Base-by-base conservation (phyloP, 2,113 vertebrate genomes). In the Todiramphus saurophagus region DNA sequence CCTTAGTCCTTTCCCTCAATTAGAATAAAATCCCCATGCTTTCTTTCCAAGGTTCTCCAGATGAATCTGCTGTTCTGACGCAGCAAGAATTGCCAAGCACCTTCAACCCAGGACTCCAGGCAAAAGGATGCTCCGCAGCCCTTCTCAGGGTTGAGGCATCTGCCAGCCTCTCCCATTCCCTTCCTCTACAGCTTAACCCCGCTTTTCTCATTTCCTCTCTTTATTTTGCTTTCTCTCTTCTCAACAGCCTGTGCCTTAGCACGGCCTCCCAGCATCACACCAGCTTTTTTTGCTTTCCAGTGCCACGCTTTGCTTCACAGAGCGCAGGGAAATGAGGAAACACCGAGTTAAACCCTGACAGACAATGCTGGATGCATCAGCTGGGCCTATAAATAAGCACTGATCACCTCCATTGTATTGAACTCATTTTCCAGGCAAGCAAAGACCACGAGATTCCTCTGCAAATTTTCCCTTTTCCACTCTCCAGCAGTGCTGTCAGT, bases 361-460 rank as follows among this genome's bases (percentile, higher is more conserved):
- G 97, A 96, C 89, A 8, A 62, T 96, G 95, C 96, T 97, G 96
- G 97, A 98, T 98, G 97, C 95, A 97, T 97, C 98, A 62, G 92
- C 96, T 95, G 93, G 96, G 96, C 96, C 98, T 98, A 98, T 98
- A 98, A 98, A 98, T 98, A 98, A 98, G 97, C 98, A 92, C 97
- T 97, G 98, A 98, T 98, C 98, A 97, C 97, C 97, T 98, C 97
- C 97, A 96, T 98, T 98, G 98, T 98, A 98, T 97, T 97, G 97
- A 98, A 97, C 97, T 98, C 98, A 98, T 98, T 98, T 98, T 98
- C 97, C 96, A 98, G 97, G 97, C 97, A 97, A 97, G 97, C 96
- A 97, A 97, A 97, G 97, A 98, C 98, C 98, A 98, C 97, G 31
- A 97, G 98, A 98, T 97, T 98, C 98, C 96, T 96, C 97, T 83